phyloP scores from a whole-genome alignment of 2,797 vertebrate species.

The Danio albolineatus region DNA sequence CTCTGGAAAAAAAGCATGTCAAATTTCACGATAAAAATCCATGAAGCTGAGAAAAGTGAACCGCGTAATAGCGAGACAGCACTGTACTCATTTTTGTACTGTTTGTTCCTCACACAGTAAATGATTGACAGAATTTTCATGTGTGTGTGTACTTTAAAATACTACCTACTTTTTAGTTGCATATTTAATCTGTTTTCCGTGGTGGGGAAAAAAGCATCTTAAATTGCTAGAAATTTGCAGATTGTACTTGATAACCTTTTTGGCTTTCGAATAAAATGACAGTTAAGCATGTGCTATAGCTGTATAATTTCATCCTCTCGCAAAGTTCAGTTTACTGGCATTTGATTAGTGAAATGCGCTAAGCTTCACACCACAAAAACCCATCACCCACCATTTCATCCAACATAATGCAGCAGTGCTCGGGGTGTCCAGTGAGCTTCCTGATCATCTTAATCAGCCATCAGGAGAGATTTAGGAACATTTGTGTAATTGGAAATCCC shows the following conservation, averaged over 20 bases:
- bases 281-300: constrained; percentile 12
- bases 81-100: no score
- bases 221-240: neutral
- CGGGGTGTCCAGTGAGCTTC: constrained; percentile 22
- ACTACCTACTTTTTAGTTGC: neutral
- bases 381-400: neutral
- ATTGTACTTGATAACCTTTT: neutral
- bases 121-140: neutral
- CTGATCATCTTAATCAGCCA: constrained; percentile 43
- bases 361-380: neutral
- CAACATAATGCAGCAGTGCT: constrained; percentile 13
- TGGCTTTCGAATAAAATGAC: neutral
- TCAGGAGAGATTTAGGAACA: constrained; percentile 23
- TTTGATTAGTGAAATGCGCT: constrained; percentile 7
- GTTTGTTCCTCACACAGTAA: neutral
- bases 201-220: neutral
- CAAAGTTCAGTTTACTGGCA: constrained; percentile 3
- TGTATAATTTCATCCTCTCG: neutral
- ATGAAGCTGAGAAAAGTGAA: no score
- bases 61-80: no score
- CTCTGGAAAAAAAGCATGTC: no score
- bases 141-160: neutral
- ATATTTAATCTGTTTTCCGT: neutral
- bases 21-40: no score
- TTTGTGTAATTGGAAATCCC: constrained; percentile 55